These are phyloP conservation scores for Callyntrura sp. DNA, from an alignment of 2,888 invertebrate genomes.

Conservation along the genomic window DNA sequence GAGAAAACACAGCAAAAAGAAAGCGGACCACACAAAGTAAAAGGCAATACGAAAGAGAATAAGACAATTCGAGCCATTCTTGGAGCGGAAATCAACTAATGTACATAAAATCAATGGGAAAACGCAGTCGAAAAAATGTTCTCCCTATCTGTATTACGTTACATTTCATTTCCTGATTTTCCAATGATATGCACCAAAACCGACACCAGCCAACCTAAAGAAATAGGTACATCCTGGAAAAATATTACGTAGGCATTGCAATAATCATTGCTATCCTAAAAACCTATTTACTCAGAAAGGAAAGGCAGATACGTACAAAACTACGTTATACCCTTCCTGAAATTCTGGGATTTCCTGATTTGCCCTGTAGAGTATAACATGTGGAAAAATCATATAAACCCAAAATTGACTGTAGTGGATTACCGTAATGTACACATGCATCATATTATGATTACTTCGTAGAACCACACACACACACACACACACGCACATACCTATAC, in stretches of 20 bases:
- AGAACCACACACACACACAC: not conserved
- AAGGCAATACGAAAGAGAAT: not conserved
- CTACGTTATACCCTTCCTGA: not conserved
- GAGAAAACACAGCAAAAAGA: not conserved
- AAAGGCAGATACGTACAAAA: not conserved
- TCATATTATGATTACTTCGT: constrained; percentile 9
- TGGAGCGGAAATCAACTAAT: constrained; percentile 62
- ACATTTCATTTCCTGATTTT: not conserved
- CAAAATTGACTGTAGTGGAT: constrained; percentile 58
- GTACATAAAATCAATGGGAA: constrained; percentile 62
- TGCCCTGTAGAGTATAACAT: constrained; percentile 36
- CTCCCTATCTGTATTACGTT: too few relatives aligned
- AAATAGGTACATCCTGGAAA: not conserved
- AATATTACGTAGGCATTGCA: not conserved
- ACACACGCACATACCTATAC: not conserved
- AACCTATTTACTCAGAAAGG: constrained; percentile 25
- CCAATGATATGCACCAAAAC: constrained; percentile 33
- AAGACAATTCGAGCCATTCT: constrained; percentile 28
- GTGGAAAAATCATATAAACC: constrained; percentile 11
- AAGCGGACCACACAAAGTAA: not conserved
- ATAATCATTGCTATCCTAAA: constrained; percentile 20
- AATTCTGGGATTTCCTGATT: constrained; percentile 6
- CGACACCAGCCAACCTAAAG: not conserved
- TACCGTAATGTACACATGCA: constrained; percentile 45
- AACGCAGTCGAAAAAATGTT: constrained; percentile 30